These are phyloP conservation scores for Copidosoma aretas DNA, from an alignment of 2,888 invertebrate genomes.

Conservation along the genomic window DNA sequence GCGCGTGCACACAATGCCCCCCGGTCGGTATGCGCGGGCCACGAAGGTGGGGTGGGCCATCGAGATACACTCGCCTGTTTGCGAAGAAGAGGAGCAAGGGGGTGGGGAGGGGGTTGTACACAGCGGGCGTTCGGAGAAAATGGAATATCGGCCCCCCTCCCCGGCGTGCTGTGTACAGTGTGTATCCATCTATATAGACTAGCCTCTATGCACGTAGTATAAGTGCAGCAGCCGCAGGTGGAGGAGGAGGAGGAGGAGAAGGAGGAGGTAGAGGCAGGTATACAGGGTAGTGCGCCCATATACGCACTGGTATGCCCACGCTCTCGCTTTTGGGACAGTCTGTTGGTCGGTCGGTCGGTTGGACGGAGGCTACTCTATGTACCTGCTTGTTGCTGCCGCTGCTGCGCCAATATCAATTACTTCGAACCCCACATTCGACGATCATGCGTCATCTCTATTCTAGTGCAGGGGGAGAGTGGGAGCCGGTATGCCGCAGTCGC, in stretches of 20 bases:
- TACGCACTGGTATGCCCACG: slow-evolving; percentile 9
- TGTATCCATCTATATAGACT: background rate
- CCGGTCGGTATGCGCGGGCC: no score
- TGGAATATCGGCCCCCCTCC: slow-evolving; percentile 49
- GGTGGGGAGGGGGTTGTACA: background rate
- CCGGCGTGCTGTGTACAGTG: background rate
- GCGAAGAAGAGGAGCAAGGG: background rate
- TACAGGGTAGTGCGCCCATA: background rate
- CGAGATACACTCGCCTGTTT: slow-evolving; percentile 16
- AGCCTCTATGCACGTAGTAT: background rate
- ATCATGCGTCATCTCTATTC: slow-evolving; percentile 47
- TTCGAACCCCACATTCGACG: slow-evolving; percentile 40
- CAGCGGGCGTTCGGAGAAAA: slow-evolving; percentile 41
- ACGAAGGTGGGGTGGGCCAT: background rate
- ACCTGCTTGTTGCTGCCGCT: slow-evolving; percentile 25
- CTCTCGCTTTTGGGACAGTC: slow-evolving; percentile 43
- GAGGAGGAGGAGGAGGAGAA: no score
- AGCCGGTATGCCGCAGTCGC: background rate
- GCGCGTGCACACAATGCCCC: background rate
- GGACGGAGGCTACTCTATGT: no score
- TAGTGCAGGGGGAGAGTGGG: slow-evolving; percentile 34
- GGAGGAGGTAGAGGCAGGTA: background rate
- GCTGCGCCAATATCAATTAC: slow-evolving; percentile 57
- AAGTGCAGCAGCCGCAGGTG: no score
- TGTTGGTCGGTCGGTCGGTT: slow-evolving; percentile 27